A percentile compares a stretch with the other conserved stretches of the same genome.
Conservation (phyloP, 1,140 invertebrate species). For the Vanessa tameamea region DNA sequence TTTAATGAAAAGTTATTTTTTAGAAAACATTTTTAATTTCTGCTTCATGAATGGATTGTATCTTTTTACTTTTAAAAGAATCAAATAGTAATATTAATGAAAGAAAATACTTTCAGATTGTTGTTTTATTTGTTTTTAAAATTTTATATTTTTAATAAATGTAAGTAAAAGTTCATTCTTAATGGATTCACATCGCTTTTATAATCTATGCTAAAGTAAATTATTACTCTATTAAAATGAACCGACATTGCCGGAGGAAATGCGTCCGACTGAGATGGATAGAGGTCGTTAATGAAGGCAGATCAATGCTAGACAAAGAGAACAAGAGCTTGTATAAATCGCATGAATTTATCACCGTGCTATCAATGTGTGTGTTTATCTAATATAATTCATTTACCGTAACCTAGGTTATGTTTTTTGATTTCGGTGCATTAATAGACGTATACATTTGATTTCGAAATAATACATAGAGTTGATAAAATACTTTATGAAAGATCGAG, state of each 20-base stretch:
- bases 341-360: constrained; percentile 10
- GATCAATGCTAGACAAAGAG: constrained; percentile 24
- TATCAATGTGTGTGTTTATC: constrained; percentile 23
- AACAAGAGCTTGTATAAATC: constrained; percentile 21
- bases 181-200: not conserved
- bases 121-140: no score
- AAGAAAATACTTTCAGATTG: no score
- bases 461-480: not conserved
- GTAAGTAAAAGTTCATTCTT: not conserved
- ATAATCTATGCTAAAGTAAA: constrained; percentile 17
- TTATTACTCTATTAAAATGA: constrained; percentile 38
- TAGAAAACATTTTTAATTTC: not conserved
- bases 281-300: constrained; percentile 40
- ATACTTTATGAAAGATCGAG: no score
- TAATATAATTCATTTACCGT: constrained; percentile 6
- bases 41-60: not conserved
- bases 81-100: no score
- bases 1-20: not conserved
- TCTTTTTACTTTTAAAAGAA: no score
- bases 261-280: constrained; percentile 43
- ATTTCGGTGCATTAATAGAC: not conserved
- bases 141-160: not conserved
- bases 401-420: constrained; percentile 2
- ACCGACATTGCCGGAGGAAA: constrained; percentile 34
- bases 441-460: not conserved